A percentile compares a stretch with the other conserved stretches of the same genome.
Conservation (phyloP, 1,140 invertebrate genomes). For the Drosophila santomea region DNA sequence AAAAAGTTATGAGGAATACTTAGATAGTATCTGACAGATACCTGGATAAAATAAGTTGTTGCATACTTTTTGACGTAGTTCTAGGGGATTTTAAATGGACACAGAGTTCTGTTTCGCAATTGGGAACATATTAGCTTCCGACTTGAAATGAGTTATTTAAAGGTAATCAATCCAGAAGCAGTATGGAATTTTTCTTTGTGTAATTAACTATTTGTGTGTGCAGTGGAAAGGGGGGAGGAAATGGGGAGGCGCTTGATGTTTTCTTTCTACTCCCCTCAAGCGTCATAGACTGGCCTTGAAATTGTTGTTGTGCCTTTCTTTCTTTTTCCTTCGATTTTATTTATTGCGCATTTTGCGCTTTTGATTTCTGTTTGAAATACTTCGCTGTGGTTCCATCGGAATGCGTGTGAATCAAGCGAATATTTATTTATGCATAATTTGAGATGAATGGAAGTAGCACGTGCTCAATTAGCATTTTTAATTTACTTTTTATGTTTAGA, state of each 20-base stretch:
- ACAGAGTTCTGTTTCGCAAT: background rate
- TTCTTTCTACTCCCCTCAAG: conserved; percentile 3
- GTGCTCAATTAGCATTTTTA: conserved; percentile 41
- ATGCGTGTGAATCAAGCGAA: conserved; percentile 20
- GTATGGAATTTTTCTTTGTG: background rate
- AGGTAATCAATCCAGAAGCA: background rate
- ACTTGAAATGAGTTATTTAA: background rate
- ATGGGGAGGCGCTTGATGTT: background rate
- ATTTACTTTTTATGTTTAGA: background rate
- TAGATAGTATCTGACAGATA: background rate
- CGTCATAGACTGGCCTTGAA: conserved; percentile 52
- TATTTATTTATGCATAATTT: conserved; percentile 53
- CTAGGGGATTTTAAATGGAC: background rate
- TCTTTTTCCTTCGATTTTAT: conserved; percentile 42
- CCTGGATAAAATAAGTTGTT: background rate
- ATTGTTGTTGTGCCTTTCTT: conserved; percentile 23
- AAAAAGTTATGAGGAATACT: no score
- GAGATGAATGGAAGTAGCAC: conserved; percentile 43
- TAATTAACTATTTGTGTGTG: background rate
- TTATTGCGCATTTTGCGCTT: conserved; percentile 60
- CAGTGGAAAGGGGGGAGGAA: background rate
- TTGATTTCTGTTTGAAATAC: conserved; percentile 37
- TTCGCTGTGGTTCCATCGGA: conserved; percentile 23
- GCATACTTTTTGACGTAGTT: background rate
- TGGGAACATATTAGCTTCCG: no score